These are phyloP conservation scores for Amblyopsis rosae DNA, from an alignment of 2,113 vertebrate species.

Conservation along the genomic window DNA sequence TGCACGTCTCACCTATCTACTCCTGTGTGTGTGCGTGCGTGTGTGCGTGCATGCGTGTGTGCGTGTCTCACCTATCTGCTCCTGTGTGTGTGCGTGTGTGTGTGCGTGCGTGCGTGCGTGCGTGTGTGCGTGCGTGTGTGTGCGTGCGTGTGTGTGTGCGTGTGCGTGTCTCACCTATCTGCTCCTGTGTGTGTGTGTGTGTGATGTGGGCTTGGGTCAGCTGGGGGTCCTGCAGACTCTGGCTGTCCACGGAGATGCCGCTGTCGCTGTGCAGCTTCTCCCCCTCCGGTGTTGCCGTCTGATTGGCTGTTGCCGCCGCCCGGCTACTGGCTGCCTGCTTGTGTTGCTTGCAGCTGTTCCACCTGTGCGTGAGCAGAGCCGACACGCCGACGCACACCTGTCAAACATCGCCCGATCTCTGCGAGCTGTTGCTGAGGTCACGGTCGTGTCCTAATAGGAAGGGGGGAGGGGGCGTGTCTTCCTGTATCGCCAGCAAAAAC, in stretches of 20 bases:
- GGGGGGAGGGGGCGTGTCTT: too few relatives aligned
- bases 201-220: constrained; percentile 79
- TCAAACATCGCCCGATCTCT: too few relatives aligned
- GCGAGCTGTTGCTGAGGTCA: too few relatives aligned
- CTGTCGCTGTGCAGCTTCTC: constrained; percentile 98
- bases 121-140: background rate
- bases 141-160: background rate
- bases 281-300: constrained; percentile 92
- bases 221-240: constrained; percentile 91
- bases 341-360: constrained; percentile 98
- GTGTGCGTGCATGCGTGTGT: background rate
- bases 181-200: constrained; percentile 72
- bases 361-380: constrained; percentile 73
- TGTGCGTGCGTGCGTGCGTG: background rate
- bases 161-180: constrained; percentile 66
- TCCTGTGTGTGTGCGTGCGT: background rate
- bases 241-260: constrained; percentile 97
- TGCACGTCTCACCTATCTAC: too few relatives aligned
- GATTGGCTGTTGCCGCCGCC: constrained; percentile 83
- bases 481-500: too few relatives aligned
- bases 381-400: too few relatives aligned
- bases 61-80: constrained; percentile 69
- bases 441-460: too few relatives aligned
- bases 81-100: constrained; percentile 72
- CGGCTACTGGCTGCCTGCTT: constrained; percentile 94